A percentile compares a stretch with the other conserved stretches of the same genome.
Conservation (phyloP, 2,797 vertebrate species). For the Smutsia temminckii region DNA sequence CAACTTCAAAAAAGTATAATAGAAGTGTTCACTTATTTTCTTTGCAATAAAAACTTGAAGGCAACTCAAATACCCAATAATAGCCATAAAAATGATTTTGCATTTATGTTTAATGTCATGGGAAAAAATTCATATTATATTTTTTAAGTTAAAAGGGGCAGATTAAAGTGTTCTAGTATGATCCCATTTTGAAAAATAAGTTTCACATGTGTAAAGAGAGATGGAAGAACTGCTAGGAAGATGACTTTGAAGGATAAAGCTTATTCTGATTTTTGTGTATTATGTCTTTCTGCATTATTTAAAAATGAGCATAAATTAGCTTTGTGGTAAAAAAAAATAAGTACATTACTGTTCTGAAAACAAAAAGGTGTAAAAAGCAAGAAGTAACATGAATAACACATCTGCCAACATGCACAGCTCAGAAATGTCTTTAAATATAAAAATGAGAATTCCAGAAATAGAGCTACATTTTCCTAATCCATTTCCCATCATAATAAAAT, state of each 20-base stretch:
- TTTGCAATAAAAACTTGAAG: slow-evolving; percentile 24
- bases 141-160: slow-evolving; percentile 20
- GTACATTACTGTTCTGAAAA: slow-evolving; percentile 39
- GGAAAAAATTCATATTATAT: neutral
- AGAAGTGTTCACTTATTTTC: neutral
- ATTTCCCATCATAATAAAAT: slow-evolving; percentile 44
- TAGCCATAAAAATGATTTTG: neutral
- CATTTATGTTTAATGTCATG: neutral
- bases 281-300: slow-evolving; percentile 2
- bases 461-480: slow-evolving; percentile 54
- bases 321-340: slow-evolving; percentile 28
- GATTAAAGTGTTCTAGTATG: neutral
- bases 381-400: slow-evolving; percentile 34
- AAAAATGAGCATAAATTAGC: neutral
- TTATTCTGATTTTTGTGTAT: neutral
- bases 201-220: neutral
- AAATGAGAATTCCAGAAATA: slow-evolving; percentile 56
- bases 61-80: neutral
- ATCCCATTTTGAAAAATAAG: neutral
- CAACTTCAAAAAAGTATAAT: neutral
- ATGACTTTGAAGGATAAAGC: neutral
- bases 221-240: neutral
- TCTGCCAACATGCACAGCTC: neutral
- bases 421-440: slow-evolving; percentile 48
- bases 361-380: slow-evolving; percentile 45